Evolutionary conservation across 2,888 invertebrate species (phyloP).

Genomic region (Apoderus coryli): DNA sequence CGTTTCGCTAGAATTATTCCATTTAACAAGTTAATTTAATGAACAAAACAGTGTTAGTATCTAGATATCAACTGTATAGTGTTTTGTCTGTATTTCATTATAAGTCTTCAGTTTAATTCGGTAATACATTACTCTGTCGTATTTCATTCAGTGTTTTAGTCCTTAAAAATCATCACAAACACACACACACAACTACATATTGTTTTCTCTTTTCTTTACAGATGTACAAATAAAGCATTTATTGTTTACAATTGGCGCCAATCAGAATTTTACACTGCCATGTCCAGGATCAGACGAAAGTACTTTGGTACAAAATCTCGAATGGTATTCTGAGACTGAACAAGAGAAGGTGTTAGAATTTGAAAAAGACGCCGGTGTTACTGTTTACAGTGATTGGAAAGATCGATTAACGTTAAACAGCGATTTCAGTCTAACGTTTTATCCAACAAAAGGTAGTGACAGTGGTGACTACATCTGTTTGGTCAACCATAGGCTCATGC

Average conservation of each 20-base stretch:
- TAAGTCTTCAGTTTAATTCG: no score
- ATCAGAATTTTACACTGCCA: constrained; percentile 47
- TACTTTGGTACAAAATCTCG: constrained; percentile 46
- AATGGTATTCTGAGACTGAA: constrained; percentile 39
- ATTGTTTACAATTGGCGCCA: constrained; percentile 40
- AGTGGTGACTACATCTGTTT: constrained; percentile 53
- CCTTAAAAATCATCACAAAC: no score
- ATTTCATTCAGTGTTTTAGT: no score
- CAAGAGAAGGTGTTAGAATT: constrained; percentile 38
- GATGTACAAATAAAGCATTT: no score
- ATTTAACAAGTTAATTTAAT: no score
- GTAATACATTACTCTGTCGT: no score
- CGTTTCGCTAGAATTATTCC: no score
- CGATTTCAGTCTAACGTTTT: constrained; percentile 46
- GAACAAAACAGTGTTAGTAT: no score
- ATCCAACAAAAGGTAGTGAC: constrained; percentile 46
- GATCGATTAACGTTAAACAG: constrained; percentile 42
- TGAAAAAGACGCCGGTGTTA: constrained; percentile 32
- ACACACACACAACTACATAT: no score
- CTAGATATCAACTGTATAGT: no score
- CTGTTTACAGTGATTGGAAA: constrained; percentile 37
- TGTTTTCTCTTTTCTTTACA: no score
- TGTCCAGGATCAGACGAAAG: constrained; percentile 56
- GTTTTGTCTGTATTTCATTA: no score
- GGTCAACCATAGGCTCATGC: constrained; percentile 51